Conservation (phyloP, 1,140 invertebrate genomes). For the Diabrotica virgifera region DNA sequence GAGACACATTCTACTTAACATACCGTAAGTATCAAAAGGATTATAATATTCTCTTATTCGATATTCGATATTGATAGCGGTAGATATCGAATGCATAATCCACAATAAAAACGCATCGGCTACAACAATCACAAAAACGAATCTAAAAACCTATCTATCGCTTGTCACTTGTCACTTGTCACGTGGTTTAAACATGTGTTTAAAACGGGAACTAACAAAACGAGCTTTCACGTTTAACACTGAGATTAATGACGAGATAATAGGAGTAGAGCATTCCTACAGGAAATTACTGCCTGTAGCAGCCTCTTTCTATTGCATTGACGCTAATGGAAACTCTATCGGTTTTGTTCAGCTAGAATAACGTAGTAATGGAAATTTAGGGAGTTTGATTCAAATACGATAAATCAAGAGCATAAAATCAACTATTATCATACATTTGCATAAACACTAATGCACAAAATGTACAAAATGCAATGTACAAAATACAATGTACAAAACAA, state of each 20-base stretch:
- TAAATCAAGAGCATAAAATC: too few relatives aligned
- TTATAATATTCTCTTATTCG: not conserved
- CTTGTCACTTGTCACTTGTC: conserved; percentile 42
- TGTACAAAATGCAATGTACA: too few relatives aligned
- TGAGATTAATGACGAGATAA: conserved; percentile 41
- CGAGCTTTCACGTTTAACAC: conserved; percentile 35
- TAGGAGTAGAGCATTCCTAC: conserved; percentile 31
- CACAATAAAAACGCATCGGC: not conserved
- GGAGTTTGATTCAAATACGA: too few relatives aligned
- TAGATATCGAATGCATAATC: not conserved
- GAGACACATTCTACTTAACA: not conserved
- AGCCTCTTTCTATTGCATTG: not conserved
- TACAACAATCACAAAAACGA: conserved; percentile 34
- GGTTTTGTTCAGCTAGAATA: not conserved
- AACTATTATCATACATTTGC: too few relatives aligned
- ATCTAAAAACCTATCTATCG: conserved; percentile 42
- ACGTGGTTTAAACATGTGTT: conserved; percentile 37
- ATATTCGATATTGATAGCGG: not conserved
- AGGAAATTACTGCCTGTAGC: conserved; percentile 37
- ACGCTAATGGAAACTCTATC: not conserved
- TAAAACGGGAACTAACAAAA: conserved; percentile 38
- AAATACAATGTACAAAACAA: too few relatives aligned
- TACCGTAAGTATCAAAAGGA: not conserved
- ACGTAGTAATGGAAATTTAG: too few relatives aligned
- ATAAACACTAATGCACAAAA: too few relatives aligned